A percentile compares a stretch with the other conserved stretches of the same genome.
These are phyloP conservation scores for Drosophila borborema DNA, from an alignment of 2,888 invertebrate species.

Conservation along the genomic window DNA sequence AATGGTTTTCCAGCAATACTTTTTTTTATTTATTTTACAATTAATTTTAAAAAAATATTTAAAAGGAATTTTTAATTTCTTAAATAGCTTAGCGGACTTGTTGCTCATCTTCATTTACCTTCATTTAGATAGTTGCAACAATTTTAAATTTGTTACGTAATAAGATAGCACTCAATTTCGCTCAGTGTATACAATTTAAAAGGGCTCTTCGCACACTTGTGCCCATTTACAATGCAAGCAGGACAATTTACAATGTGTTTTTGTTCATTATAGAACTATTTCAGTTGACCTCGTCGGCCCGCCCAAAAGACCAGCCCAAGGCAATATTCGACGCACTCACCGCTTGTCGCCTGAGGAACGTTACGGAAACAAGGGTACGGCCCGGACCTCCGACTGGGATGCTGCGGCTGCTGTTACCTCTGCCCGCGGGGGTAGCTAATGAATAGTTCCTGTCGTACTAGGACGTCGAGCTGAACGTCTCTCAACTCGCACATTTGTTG, in stretches of 20 bases:
- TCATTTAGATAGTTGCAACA: too few species aligned
- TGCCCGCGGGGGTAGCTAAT: conserved; percentile 69
- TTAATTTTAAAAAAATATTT: background rate
- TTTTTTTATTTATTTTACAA: background rate
- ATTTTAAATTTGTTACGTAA: too few species aligned
- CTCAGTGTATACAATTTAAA: conserved; percentile 43
- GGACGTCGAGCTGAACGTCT: conserved; percentile 55
- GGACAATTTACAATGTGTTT: conserved; percentile 81
- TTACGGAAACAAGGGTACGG: conserved; percentile 64
- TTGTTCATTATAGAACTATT: conserved; percentile 79
- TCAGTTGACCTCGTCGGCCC: conserved; percentile 68
- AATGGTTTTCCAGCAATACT: too few species aligned
- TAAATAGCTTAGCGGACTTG: too few species aligned
- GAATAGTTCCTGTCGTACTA: conserved; percentile 66
- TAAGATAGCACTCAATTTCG: conserved; percentile 18
- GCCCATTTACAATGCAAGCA: conserved; percentile 71
- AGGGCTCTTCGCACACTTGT: conserved; percentile 61
- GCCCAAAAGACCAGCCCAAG: conserved; percentile 55
- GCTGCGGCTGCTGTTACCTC: conserved; percentile 62
- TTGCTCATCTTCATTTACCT: too few species aligned
- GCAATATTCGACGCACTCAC: conserved; percentile 68
- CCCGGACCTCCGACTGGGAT: conserved; percentile 59
- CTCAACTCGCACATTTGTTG: conserved; percentile 76
- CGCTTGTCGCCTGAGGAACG: conserved; percentile 70
- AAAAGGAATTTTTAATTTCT: background rate